Evolutionary conservation across 2,888 invertebrate genomes (phyloP).

Genomic region (Idaea aversata): DNA sequence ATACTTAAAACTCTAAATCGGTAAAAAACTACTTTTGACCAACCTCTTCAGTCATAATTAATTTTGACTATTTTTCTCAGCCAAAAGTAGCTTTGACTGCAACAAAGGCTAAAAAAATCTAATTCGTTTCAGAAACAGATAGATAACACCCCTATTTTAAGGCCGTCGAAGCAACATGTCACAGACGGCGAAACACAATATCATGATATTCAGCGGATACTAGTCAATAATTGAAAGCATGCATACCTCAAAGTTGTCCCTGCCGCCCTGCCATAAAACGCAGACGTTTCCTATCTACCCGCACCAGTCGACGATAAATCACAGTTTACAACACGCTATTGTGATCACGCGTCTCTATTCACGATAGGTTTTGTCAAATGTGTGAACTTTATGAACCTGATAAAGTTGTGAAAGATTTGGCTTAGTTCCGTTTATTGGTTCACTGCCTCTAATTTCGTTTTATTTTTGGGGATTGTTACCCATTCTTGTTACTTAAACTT

Average conservation of each 20-base stretch:
- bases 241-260: slow-evolving; percentile 13
- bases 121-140: neutral
- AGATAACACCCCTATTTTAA: neutral
- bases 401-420: neutral
- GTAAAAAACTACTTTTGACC: too few species aligned
- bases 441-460: neutral
- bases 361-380: slow-evolving; percentile 3
- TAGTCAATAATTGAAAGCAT: slow-evolving; percentile 21
- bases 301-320: slow-evolving; percentile 45
- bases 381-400: neutral
- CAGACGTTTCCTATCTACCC: slow-evolving; percentile 43
- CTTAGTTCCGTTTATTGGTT: neutral
- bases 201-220: slow-evolving; percentile 2
- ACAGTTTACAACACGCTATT: slow-evolving; percentile 42
- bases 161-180: slow-evolving; percentile 3
- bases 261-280: slow-evolving; percentile 42
- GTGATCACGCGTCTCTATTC: slow-evolving; percentile 10
- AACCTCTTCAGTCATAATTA: too few species aligned
- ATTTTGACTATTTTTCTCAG: too few species aligned
- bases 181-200: neutral
- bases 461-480: neutral
- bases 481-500: neutral
- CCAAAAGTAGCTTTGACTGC: too few species aligned
- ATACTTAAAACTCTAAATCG: too few species aligned
- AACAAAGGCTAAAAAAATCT: too few species aligned